These are phyloP conservation scores for Mantis religiosa DNA, from an alignment of 2,888 invertebrate species.

Conservation along the genomic window DNA sequence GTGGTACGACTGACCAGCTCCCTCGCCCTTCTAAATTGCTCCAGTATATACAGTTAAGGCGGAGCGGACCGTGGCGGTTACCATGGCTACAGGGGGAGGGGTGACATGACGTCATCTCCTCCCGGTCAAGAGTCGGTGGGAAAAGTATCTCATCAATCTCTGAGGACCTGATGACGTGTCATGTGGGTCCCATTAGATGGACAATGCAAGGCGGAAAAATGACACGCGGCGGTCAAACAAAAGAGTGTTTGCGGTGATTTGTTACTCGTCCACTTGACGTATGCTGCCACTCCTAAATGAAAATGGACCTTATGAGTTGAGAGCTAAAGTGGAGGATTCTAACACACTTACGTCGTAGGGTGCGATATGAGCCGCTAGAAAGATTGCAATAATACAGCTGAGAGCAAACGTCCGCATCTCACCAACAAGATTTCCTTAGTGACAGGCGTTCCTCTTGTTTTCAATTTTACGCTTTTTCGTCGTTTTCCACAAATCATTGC, in stretches of 20 bases:
- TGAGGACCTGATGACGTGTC: not conserved
- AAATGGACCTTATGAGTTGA: no score
- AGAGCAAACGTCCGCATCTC: no score
- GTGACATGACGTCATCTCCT: not conserved
- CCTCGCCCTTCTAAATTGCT: not conserved
- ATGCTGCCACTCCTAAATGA: not conserved
- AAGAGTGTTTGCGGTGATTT: not conserved
- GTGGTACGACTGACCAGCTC: not conserved
- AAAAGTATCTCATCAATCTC: not conserved
- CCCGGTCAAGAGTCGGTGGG: not conserved
- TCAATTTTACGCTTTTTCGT: no score
- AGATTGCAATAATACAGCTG: no score
- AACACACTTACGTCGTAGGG: no score
- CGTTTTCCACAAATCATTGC: no score
- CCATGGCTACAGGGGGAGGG: not conserved
- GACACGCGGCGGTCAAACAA: not conserved
- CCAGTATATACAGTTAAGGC: not conserved
- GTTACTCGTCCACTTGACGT: not conserved
- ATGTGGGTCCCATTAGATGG: not conserved
- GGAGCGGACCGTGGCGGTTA: not conserved
- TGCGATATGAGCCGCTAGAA: no score
- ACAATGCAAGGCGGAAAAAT: not conserved
- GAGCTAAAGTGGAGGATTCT: no score
- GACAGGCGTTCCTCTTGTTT: no score
- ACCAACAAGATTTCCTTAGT: no score